Conservation (phyloP, 2,113 vertebrate species). For the Melanotaenia duboulayi region DNA sequence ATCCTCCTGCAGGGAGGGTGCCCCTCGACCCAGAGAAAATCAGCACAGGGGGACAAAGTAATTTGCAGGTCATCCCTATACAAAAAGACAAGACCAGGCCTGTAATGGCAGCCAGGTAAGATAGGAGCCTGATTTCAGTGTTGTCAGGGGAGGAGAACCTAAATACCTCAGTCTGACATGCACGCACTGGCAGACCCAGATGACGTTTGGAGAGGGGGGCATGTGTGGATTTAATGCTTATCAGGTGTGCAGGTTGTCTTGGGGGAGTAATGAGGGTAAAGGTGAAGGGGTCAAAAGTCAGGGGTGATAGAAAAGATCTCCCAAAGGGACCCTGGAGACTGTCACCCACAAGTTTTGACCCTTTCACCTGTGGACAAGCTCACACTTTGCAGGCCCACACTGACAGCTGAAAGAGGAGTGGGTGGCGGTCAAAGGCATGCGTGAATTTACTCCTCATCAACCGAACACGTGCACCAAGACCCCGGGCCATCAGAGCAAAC, state of each 20-base stretch:
- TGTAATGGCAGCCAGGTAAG: slow-evolving; percentile 14
- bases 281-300: slow-evolving; percentile 63
- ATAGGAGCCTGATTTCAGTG: slow-evolving; percentile 31
- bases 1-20: slow-evolving; percentile 33
- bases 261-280: slow-evolving; percentile 59
- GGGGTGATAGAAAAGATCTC: slow-evolving; percentile 51
- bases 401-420: slow-evolving; percentile 42
- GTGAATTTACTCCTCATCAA: slow-evolving; percentile 16
- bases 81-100: slow-evolving; percentile 23
- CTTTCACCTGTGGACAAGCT: slow-evolving; percentile 66
- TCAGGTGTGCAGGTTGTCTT: slow-evolving; percentile 66
- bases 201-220: slow-evolving; percentile 24
- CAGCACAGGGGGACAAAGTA: slow-evolving; percentile 46
- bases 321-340: slow-evolving; percentile 61
- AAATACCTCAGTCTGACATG: slow-evolving; percentile 46
- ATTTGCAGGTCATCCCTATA: slow-evolving; percentile 52
- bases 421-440: slow-evolving; percentile 33
- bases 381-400: slow-evolving; percentile 50
- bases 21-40: slow-evolving; percentile 53
- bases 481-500: slow-evolving; percentile 17
- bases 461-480: slow-evolving; percentile 20
- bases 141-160: slow-evolving; percentile 20
- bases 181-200: slow-evolving; percentile 41
- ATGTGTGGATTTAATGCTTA: slow-evolving; percentile 58
- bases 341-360: slow-evolving; percentile 53